Evolutionary conservation across 2,888 invertebrate genomes (phyloP).

Genomic region (Parthenolecanium corni): DNA sequence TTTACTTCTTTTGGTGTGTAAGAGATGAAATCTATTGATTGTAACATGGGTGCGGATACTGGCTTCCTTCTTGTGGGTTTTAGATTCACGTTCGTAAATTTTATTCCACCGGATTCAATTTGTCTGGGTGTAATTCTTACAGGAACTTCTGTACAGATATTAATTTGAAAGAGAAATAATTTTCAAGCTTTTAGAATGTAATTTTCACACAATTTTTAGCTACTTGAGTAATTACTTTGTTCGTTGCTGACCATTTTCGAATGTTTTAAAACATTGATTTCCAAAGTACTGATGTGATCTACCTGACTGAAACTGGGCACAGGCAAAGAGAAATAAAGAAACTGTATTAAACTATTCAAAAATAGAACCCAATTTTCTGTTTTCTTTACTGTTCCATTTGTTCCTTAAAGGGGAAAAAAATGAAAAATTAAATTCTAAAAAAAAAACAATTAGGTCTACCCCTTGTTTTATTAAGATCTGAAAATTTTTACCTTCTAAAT

Average conservation of each 20-base stretch:
- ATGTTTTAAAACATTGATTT: neutral
- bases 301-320: too few relatives aligned
- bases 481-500: constrained; percentile 11
- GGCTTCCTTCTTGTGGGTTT: neutral
- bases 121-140: too few relatives aligned
- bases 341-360: constrained; percentile 4
- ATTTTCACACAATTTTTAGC: neutral
- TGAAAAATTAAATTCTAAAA: neutral
- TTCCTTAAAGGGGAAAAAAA: neutral
- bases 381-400: constrained; percentile 1
- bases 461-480: neutral
- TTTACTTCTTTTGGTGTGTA: neutral
- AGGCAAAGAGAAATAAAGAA: neutral
- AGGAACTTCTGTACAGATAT: too few relatives aligned
- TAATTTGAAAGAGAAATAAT: too few relatives aligned
- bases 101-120: neutral
- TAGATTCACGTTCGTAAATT: neutral
- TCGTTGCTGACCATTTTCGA: neutral
- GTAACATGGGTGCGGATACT: neutral
- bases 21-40: neutral
- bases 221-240: neutral
- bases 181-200: neutral
- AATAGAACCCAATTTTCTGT: constrained; percentile 5
- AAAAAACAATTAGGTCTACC: too few relatives aligned
- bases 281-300: neutral